A percentile compares a stretch with the other conserved stretches of the same genome.
Conservation (phyloP, 1,140 invertebrate genomes). For the Rhopalosiphum maidis region DNA sequence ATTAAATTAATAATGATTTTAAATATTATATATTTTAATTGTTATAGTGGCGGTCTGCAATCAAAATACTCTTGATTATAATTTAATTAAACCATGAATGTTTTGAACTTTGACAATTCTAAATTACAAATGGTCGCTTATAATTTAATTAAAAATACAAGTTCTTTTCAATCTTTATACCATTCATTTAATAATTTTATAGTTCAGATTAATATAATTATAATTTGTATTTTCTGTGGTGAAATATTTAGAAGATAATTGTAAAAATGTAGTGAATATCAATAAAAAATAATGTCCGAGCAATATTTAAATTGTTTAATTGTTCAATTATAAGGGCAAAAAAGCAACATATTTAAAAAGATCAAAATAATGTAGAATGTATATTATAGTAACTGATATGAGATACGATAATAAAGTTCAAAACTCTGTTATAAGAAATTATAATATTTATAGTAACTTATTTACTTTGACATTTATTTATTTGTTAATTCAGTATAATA, state of each 20-base stretch:
- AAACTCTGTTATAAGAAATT: not conserved
- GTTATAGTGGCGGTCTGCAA: not conserved
- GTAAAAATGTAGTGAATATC: not conserved
- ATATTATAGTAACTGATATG: not conserved
- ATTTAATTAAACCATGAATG: conserved; percentile 1
- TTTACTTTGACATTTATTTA: not conserved
- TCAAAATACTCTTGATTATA: not conserved
- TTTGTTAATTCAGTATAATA: not conserved
- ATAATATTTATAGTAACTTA: not conserved
- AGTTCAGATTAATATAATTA: not conserved
- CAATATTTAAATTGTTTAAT: not conserved
- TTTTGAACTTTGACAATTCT: not conserved
- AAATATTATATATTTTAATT: not conserved
- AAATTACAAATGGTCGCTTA: not conserved
- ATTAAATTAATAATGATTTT: not conserved
- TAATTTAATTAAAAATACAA: conserved; percentile 12
- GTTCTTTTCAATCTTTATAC: not conserved
- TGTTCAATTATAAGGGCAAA: not conserved
- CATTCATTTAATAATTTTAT: not conserved
- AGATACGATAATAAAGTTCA: not conserved
- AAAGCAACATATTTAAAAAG: not conserved
- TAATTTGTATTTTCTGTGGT: not conserved
- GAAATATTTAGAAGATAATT: not conserved
- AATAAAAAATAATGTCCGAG: not conserved
- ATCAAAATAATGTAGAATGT: not conserved